Evolutionary conservation across 2,113 vertebrate genomes (phyloP), one percentile per base, ranked within the genome.

Genomic region (Ariopsis seemanni): DNA sequence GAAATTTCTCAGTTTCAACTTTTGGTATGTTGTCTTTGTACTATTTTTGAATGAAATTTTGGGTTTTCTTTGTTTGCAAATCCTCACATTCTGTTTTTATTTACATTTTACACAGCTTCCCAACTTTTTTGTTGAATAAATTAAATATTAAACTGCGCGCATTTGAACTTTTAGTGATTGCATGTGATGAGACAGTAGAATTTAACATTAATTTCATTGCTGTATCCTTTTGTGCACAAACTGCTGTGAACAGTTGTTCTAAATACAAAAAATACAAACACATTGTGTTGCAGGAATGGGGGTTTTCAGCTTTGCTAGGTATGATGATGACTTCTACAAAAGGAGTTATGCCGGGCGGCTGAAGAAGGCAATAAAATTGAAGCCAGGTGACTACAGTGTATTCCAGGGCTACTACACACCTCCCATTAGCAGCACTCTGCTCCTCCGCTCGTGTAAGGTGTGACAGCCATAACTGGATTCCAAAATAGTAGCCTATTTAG

Each of bases 301-400:
- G 5, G 94, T 97, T 88, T 97, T 97, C 93, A 97, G 96, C 87
- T 97, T 97, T 84, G 96, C 96, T 86, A 92, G 96, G 75, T 96
- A 96, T 30, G 95, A 95, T 88, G 94, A 94, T 89, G 92, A 94
- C 85, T 97, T 97, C 92, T 96, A 96, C 81, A 93, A 89, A 75
- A 89, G 88, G 5, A 90, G 7, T 85, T 96, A 95, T 63, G 91
- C 93, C 63, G 96, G 96, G 4, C 92, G 62, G n/a, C 72, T 96
- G 90, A 95, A 92, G 90, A 94, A 90, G 62, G 55, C 10, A 0
- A 86, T 88, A 52, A 88, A 85, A 79, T 88, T 48, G 52, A 92
- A 90, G 52, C 90, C 89, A 7, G 88, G 86, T 1, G 95, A 96
- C 90, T 95, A 96, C 69, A 94, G 94, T 1, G 74, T 94, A 63